Conservation (phyloP, 2,888 invertebrate species). For the Andrena hattorfiana region DNA sequence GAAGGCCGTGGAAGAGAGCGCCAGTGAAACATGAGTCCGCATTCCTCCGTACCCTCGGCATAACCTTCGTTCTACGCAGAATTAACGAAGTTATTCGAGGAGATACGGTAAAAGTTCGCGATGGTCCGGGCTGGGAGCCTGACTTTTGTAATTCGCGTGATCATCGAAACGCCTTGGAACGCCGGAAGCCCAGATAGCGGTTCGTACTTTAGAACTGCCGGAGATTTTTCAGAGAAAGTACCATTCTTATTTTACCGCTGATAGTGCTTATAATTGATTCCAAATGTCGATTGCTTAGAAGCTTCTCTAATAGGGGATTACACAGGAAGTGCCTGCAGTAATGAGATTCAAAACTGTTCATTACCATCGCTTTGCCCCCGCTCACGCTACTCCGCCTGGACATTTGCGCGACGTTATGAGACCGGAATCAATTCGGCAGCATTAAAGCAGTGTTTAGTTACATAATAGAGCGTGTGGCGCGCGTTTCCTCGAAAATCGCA, state of each 20-base stretch:
- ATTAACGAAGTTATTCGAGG: constrained; percentile 66
- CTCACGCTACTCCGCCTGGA: background rate
- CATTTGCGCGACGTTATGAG: constrained; percentile 2
- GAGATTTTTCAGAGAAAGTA: background rate
- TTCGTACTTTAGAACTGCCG: background rate
- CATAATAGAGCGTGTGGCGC: background rate
- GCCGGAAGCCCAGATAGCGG: constrained; percentile 42
- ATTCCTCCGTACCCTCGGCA: constrained; percentile 29
- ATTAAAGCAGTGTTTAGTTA: background rate
- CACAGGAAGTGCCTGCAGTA: background rate
- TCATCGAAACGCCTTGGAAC: constrained; percentile 53
- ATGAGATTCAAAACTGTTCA: background rate
- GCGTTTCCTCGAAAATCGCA: constrained; percentile 6
- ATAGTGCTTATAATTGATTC: constrained; percentile 10
- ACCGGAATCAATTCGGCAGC: background rate
- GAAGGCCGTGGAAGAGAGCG: background rate
- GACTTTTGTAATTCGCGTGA: constrained; percentile 64
- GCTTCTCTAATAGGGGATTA: background rate
- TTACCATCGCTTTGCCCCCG: background rate
- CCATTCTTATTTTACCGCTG: background rate
- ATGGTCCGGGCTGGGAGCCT: constrained; percentile 11
- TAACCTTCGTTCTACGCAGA: constrained; percentile 43
- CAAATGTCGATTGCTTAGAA: constrained; percentile 2
- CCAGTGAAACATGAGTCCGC: constrained; percentile 48
- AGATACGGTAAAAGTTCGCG: constrained; percentile 59